phyloP scores from a whole-genome alignment of 92 coral and sea anemone genomes.

The Epizoanthus ramosus region DNA sequence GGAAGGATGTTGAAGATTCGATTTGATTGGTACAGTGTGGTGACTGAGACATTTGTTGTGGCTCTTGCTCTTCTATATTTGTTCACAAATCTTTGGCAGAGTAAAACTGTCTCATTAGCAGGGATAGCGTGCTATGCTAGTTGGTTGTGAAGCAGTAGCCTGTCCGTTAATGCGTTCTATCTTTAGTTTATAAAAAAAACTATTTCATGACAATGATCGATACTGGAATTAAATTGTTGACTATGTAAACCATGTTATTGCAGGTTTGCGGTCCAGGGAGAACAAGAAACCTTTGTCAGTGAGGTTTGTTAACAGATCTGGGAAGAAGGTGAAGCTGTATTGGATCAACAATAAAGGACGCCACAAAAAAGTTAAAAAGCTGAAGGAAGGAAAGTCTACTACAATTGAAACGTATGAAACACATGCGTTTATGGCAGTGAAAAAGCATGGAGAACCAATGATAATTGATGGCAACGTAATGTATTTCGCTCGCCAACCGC shows the following conservation, averaged over 20 bases:
- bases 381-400: conserved; percentile 80
- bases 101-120: too few species aligned
- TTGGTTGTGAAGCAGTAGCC: too few species aligned
- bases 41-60: too few species aligned
- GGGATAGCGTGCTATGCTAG: background rate
- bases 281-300: conserved; percentile 78
- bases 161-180: too few species aligned
- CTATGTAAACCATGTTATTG: background rate
- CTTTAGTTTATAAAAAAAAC: too few species aligned
- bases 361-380: conserved; percentile 59
- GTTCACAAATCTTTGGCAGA: too few species aligned
- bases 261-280: conserved; percentile 80
- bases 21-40: background rate
- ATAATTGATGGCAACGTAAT: conserved; percentile 72
- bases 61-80: too few species aligned
- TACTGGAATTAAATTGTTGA: background rate
- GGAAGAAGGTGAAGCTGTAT: conserved; percentile 69
- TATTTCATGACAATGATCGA: too few species aligned
- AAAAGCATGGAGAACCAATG: conserved; percentile 61
- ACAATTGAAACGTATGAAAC: conserved; percentile 78
- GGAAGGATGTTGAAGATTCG: too few species aligned
- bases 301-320: conserved; percentile 86
- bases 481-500: conserved; percentile 72
- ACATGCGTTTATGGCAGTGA: conserved; percentile 83
- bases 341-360: conserved; percentile 85